phyloP scores from a whole-genome alignment of 1,140 invertebrate species.

The Helicoverpa zea region DNA sequence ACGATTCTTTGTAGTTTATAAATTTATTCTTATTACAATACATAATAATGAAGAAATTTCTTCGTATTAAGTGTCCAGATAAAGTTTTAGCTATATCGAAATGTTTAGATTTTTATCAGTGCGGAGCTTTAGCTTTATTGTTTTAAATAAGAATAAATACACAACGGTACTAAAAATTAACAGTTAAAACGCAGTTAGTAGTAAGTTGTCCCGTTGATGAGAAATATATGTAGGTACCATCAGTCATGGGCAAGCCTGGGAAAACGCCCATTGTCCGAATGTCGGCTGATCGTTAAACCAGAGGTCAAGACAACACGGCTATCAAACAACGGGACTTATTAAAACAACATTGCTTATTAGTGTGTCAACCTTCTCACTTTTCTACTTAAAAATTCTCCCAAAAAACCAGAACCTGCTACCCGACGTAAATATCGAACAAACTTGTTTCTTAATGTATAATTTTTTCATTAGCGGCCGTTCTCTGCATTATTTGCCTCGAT shows the following conservation, averaged over 20 bases:
- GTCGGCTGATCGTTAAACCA: slow-evolving; percentile 53
- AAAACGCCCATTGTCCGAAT: slow-evolving; percentile 57
- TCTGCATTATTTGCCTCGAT: slow-evolving; percentile 47
- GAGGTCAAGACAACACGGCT: slow-evolving; percentile 53
- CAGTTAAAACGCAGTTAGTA: not conserved
- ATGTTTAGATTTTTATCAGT: not conserved
- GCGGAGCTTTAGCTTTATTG: too few relatives aligned
- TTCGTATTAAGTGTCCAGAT: too few relatives aligned
- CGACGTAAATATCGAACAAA: slow-evolving; percentile 8
- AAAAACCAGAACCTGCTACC: slow-evolving; percentile 17
- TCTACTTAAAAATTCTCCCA: slow-evolving; percentile 57
- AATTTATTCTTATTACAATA: too few relatives aligned
- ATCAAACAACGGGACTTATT: slow-evolving; percentile 67
- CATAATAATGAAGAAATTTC: too few relatives aligned
- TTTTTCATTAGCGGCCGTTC: slow-evolving; percentile 41
- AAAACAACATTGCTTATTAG: slow-evolving; percentile 56
- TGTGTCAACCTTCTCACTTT: slow-evolving; percentile 67
- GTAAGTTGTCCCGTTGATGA: slow-evolving; percentile 12
- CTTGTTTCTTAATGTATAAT: slow-evolving; percentile 51
- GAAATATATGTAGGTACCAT: not conserved
- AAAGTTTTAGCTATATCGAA: not conserved
- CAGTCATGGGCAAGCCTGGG: slow-evolving; percentile 29
- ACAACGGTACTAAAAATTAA: not conserved
- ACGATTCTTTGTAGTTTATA: too few relatives aligned
- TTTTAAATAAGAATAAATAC: not conserved